A percentile compares a stretch with the other conserved stretches of the same genome.
These are phyloP conservation scores for Charadrius vociferus DNA, from an alignment of 2,113 vertebrate species.

Conservation along the genomic window DNA sequence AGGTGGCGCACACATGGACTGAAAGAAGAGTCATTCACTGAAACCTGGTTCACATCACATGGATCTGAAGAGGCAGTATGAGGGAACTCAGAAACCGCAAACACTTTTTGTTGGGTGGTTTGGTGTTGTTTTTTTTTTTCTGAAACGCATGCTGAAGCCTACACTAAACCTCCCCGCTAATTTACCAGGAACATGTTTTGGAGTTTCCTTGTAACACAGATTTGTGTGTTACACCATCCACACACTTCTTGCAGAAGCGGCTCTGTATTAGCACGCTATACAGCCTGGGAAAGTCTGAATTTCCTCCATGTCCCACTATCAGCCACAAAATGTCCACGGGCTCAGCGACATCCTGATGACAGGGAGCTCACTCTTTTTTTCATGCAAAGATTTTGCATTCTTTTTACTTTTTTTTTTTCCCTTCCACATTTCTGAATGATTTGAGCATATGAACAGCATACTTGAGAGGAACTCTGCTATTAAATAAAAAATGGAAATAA, in stretches of 20 bases:
- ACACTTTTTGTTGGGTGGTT: background rate
- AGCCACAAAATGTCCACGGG: background rate
- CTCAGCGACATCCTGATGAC: background rate
- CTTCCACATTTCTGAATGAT: background rate
- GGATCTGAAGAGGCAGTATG: background rate
- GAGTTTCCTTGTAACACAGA: background rate
- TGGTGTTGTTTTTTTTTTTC: background rate
- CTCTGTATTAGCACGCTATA: background rate
- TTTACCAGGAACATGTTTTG: background rate
- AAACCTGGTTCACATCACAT: background rate
- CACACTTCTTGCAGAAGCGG: background rate
- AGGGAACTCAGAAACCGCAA: constrained; percentile 48
- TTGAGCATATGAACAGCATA: background rate
- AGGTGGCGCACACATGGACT: background rate
- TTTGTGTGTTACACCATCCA: background rate
- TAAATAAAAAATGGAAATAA: background rate
- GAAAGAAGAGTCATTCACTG: background rate
- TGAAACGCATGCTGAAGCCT: background rate
- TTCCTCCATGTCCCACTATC: background rate
- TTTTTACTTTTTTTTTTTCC: background rate
- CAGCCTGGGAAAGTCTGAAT: background rate
- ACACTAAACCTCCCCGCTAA: background rate
- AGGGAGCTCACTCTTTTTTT: background rate
- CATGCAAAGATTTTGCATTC: background rate
- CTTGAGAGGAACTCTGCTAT: background rate